Evolutionary conservation across 2,888 invertebrate genomes (phyloP).

Genomic region (Camponotus fellah): DNA sequence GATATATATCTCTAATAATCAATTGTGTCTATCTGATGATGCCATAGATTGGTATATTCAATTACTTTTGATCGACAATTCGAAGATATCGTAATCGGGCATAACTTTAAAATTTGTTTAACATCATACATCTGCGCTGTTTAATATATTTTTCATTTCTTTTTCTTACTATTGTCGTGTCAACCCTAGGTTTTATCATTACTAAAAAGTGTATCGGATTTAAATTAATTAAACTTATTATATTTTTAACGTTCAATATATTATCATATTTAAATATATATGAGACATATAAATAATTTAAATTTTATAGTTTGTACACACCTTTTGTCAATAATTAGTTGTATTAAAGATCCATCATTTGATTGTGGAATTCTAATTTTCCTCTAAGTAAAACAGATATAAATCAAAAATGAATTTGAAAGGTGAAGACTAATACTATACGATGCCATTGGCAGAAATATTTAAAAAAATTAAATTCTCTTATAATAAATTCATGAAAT

Average conservation of each 20-base stretch:
- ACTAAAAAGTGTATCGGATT: not conserved
- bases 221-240: not conserved
- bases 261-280: not conserved
- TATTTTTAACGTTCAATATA: not conserved
- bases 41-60: slow-evolving; percentile 39
- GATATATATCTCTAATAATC: slow-evolving; percentile 53
- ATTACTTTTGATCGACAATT: slow-evolving; percentile 47
- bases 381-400: not conserved
- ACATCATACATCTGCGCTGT: slow-evolving; percentile 13
- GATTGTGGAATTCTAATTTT: not conserved
- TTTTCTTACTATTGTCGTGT: not conserved
- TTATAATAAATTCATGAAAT: too few relatives aligned
- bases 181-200: slow-evolving; percentile 11
- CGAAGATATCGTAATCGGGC: slow-evolving; percentile 43
- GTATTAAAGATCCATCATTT: not conserved
- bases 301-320: not conserved
- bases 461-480: too few relatives aligned
- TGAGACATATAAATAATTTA: not conserved
- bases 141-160: slow-evolving; percentile 38
- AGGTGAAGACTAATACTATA: too few relatives aligned
- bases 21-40: slow-evolving; percentile 40
- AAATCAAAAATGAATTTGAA: too few relatives aligned
- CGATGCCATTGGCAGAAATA: too few relatives aligned
- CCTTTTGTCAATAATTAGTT: not conserved
- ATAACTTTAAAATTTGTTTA: slow-evolving; percentile 45